Conservation (phyloP, 2,113 vertebrate species). For the Urocynchramus pylzowi region DNA sequence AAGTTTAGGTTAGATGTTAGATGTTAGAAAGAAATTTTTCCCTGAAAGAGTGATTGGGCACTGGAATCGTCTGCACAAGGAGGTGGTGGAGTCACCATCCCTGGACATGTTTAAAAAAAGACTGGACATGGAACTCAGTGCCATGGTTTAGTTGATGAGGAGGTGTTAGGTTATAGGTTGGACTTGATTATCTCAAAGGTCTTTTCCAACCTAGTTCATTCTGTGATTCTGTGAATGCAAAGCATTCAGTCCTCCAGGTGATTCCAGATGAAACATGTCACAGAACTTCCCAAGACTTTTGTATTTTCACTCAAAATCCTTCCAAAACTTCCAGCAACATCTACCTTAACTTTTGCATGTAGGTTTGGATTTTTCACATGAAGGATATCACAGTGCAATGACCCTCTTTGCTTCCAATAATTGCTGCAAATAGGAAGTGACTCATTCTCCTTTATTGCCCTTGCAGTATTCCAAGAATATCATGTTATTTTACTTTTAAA, state of each 20-base stretch:
- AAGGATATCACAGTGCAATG: neutral
- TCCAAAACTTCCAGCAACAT: neutral
- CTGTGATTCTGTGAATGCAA: neutral
- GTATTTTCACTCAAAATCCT: neutral
- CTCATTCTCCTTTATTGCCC: neutral
- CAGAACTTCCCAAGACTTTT: neutral
- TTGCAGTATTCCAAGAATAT: neutral
- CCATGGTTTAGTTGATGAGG: neutral
- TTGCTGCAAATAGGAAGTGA: neutral
- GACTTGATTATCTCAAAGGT: neutral
- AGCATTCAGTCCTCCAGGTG: neutral
- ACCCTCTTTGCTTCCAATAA: neutral
- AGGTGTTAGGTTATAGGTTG: neutral
- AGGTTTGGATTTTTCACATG: neutral
- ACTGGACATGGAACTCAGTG: neutral
- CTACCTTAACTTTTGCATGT: neutral
- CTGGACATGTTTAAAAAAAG: neutral
- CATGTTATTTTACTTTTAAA: neutral
- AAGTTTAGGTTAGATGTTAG: neutral
- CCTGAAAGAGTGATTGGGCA: neutral
- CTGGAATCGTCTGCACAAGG: neutral
- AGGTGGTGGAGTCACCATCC: neutral
- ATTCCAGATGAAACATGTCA: neutral
- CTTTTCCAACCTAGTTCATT: neutral
- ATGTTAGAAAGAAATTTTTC: neutral